These are phyloP conservation scores for Erethizon dorsatum DNA, from an alignment of 2,797 vertebrate species.

Conservation along the genomic window DNA sequence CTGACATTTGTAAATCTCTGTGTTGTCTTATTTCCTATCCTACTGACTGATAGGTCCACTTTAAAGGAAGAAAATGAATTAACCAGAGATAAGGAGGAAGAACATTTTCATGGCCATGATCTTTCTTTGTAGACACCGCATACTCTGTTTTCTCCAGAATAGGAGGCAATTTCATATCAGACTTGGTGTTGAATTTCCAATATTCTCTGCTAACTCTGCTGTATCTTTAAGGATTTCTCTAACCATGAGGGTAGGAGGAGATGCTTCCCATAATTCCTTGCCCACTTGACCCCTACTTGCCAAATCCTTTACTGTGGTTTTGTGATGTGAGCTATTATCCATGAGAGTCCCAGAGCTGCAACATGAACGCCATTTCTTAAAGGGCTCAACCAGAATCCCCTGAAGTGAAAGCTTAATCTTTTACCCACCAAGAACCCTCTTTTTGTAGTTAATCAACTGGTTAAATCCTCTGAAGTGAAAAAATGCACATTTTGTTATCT, in stretches of 20 bases:
- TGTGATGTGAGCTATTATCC: slow-evolving; percentile 89
- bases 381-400: slow-evolving; percentile 90
- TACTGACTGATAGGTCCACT: not conserved
- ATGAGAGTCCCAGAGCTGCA: slow-evolving; percentile 87
- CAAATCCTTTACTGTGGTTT: slow-evolving; percentile 89
- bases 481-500: slow-evolving; percentile 91
- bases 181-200: slow-evolving; percentile 7
- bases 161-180: slow-evolving; percentile 70
- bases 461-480: slow-evolving; percentile 91
- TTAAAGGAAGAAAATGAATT: slow-evolving; percentile 10
- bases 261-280: slow-evolving; percentile 31
- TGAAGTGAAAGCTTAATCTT: slow-evolving; percentile 89
- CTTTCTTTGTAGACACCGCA: not conserved
- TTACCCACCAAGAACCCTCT: slow-evolving; percentile 87
- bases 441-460: slow-evolving; percentile 91
- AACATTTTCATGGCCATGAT: not conserved
- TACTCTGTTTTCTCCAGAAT: not conserved
- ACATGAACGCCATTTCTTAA: slow-evolving; percentile 86
- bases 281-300: slow-evolving; percentile 73
- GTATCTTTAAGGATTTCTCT: slow-evolving; percentile 58
- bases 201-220: not conserved
- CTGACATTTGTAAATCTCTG: slow-evolving; percentile 9
- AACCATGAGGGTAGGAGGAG: slow-evolving; percentile 51
- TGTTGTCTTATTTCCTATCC: not conserved
- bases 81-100: not conserved